Evolutionary conservation across 2,888 invertebrate species (phyloP).

Genomic region (Drosophila monieri): DNA sequence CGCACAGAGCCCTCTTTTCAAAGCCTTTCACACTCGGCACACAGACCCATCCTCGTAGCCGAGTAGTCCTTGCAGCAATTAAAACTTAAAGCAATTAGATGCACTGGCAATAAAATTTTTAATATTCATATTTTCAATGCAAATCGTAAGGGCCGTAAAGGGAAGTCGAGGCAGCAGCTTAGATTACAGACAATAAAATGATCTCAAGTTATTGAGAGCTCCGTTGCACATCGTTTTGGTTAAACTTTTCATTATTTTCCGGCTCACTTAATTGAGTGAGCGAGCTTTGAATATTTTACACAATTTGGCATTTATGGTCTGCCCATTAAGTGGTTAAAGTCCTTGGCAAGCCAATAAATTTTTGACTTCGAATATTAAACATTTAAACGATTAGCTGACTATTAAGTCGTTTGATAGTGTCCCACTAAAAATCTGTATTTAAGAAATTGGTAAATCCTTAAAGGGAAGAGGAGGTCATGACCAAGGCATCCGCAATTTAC

Average conservation of each 20-base stretch:
- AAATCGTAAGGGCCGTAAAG: slow-evolving; percentile 18
- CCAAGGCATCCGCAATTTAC: slow-evolving; percentile 51
- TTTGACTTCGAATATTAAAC: background rate
- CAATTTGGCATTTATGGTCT: background rate
- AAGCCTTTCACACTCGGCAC: slow-evolving; percentile 28
- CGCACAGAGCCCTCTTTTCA: slow-evolving; percentile 7
- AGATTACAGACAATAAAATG: slow-evolving; percentile 45
- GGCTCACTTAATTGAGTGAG: slow-evolving; percentile 53
- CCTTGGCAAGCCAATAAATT: slow-evolving; percentile 10
- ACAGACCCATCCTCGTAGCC: slow-evolving; percentile 13
- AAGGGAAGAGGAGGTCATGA: slow-evolving; percentile 44
- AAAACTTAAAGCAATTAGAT: slow-evolving; percentile 65
- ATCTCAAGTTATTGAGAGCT: slow-evolving; percentile 40
- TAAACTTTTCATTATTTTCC: background rate
- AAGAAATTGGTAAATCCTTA: slow-evolving; percentile 2
- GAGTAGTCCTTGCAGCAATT: slow-evolving; percentile 55
- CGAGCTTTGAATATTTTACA: slow-evolving; percentile 52
- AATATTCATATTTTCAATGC: slow-evolving; percentile 61
- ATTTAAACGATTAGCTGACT: background rate
- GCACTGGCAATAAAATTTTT: slow-evolving; percentile 52
- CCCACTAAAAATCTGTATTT: background rate
- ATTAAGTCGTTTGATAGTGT: background rate
- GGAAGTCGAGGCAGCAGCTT: background rate
- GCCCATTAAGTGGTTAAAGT: background rate
- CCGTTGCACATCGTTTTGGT: slow-evolving; percentile 32